A percentile compares a stretch with the other conserved stretches of the same genome.
These are phyloP conservation scores for Paedocypris sp. DNA, from an alignment of 2,113 vertebrate species.

Conservation along the genomic window DNA sequence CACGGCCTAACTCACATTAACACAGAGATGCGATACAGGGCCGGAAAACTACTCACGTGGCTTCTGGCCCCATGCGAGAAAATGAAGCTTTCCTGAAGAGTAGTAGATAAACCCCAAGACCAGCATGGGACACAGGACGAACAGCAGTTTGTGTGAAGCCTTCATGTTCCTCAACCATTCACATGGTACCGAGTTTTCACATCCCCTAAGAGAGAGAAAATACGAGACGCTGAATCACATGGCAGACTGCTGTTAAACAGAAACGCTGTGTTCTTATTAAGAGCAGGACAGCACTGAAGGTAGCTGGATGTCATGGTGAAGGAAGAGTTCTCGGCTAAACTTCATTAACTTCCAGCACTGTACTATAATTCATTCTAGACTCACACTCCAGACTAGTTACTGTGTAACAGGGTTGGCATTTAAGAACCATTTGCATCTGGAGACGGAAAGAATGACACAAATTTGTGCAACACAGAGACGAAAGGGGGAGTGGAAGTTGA, in stretches of 20 bases:
- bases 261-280: not conserved
- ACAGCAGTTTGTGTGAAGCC: slow-evolving; percentile 84
- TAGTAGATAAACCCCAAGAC: slow-evolving; percentile 95
- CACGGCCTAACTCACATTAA: not conserved
- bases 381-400: no score
- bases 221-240: not conserved
- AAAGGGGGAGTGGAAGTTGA: no score
- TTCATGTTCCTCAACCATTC: slow-evolving; percentile 89
- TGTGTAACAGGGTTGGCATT: no score
- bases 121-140: slow-evolving; percentile 85
- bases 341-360: no score
- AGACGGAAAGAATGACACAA: no score
- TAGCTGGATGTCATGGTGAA: no score
- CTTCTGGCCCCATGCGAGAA: slow-evolving; percentile 80
- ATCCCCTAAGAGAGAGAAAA: slow-evolving; percentile 58
- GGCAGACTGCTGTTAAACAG: not conserved
- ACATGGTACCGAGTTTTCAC: slow-evolving; percentile 69
- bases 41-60: slow-evolving; percentile 74
- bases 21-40: not conserved
- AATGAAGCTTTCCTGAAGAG: slow-evolving; percentile 84
- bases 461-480: no score
- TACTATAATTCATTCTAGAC: no score
- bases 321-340: no score
- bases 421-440: no score
- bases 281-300: no score